A percentile compares a stretch with the other conserved stretches of the same genome.
phyloP scores from a whole-genome alignment of 2,797 vertebrate genomes.

The Craterocephalus amniculus region DNA sequence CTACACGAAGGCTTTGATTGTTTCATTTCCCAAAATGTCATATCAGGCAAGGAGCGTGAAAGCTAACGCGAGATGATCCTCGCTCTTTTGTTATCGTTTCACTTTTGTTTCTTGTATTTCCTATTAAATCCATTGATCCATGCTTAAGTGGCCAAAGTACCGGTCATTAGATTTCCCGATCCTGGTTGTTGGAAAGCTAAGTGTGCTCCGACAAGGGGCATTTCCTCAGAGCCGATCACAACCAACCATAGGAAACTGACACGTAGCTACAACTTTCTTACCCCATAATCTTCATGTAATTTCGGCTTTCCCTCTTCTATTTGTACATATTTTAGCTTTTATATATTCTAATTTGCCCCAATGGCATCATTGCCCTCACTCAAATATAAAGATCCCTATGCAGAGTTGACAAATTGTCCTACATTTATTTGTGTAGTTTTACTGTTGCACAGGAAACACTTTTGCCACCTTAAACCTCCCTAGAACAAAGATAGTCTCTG shows the following conservation, averaged over 20 bases:
- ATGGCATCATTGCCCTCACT: neutral
- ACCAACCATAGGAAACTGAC: slow-evolving; percentile 73
- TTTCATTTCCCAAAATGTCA: neutral
- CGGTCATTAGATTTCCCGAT: neutral
- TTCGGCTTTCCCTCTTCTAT: neutral
- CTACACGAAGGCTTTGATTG: neutral
- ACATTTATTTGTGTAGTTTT: neutral
- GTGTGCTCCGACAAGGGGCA: neutral
- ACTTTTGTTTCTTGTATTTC: neutral
- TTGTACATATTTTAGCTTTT: neutral
- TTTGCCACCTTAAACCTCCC: neutral
- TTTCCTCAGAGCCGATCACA: slow-evolving; percentile 16
- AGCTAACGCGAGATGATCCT: slow-evolving; percentile 13
- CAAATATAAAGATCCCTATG: neutral
- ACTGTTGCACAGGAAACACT: neutral
- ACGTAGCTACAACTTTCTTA: slow-evolving; percentile 72
- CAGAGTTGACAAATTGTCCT: neutral
- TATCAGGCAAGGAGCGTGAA: neutral
- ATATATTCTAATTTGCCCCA: neutral
- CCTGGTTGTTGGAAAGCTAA: neutral
- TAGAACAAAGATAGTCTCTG: neutral
- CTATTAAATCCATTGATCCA: neutral
- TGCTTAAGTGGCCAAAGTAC: neutral
- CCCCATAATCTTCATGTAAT: slow-evolving; percentile 41
- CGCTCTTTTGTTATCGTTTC: neutral